These are phyloP conservation scores for Temnothorax rugatulus DNA, from an alignment of 2,888 invertebrate species.

Conservation along the genomic window DNA sequence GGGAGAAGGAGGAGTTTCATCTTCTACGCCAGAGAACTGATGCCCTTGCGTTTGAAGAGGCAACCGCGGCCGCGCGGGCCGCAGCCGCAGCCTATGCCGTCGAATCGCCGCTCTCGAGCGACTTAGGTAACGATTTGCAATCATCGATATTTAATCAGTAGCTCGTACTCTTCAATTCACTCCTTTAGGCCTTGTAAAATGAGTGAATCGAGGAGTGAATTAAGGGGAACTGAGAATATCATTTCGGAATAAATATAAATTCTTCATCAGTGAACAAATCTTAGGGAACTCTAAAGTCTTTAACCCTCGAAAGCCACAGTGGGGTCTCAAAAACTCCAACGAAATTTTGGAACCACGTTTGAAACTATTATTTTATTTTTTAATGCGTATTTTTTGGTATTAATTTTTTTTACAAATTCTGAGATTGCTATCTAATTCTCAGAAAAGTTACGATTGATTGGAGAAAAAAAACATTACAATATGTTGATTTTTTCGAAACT, in stretches of 20 bases:
- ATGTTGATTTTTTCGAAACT: too few species aligned
- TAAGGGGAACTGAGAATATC: neutral
- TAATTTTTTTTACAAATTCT: too few species aligned
- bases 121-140: constrained; percentile 66
- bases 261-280: neutral
- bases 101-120: constrained; percentile 76
- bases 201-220: neutral
- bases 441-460: too few species aligned
- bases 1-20: constrained; percentile 81
- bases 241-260: neutral
- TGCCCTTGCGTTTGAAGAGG: constrained; percentile 75
- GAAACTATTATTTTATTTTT: too few species aligned
- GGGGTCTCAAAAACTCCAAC: too few species aligned
- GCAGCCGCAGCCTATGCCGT: constrained; percentile 78
- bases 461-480: too few species aligned
- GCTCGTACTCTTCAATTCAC: neutral
- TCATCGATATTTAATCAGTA: constrained; percentile 12
- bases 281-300: neutral
- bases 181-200: neutral
- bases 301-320: too few species aligned
- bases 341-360: too few species aligned
- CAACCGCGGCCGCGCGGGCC: constrained; percentile 78
- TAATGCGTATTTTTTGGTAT: too few species aligned
- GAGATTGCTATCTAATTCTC: too few species aligned
- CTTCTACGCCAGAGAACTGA: constrained; percentile 72